Evolutionary conservation across 2,888 invertebrate species (phyloP).

Genomic region (Clivina fossor): DNA sequence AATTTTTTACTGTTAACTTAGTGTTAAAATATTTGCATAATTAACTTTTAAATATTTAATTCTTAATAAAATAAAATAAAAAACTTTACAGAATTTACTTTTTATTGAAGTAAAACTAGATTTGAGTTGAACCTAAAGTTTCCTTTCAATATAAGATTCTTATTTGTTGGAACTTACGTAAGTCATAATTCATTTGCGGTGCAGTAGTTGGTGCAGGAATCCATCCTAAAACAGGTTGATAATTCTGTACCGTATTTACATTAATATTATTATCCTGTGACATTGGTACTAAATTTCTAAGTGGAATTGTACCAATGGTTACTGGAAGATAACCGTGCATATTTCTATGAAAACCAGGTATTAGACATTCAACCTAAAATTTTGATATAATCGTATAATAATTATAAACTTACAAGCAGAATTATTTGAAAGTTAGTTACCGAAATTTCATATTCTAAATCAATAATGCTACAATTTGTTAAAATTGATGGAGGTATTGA

Average conservation of each 20-base stretch:
- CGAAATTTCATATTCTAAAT: constrained; percentile 26
- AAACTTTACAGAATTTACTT: too few species aligned
- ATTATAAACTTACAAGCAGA: too few species aligned
- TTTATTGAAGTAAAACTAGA: too few species aligned
- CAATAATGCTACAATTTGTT: constrained; percentile 61
- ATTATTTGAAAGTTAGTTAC: too few species aligned
- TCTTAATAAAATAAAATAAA: too few species aligned
- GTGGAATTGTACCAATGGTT: constrained; percentile 74
- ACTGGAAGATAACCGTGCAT: constrained; percentile 66
- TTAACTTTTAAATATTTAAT: too few species aligned
- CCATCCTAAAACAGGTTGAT: constrained; percentile 36
- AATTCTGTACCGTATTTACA: constrained; percentile 48
- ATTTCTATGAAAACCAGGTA: constrained; percentile 52
- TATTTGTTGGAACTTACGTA: too few species aligned
- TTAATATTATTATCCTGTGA: constrained; percentile 43
- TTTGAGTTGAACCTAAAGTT: too few species aligned
- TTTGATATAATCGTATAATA: too few species aligned
- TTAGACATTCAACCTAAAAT: background rate
- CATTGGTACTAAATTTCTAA: constrained; percentile 55
- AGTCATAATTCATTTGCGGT: constrained; percentile 51
- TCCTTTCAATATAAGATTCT: too few species aligned
- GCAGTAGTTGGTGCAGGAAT: constrained; percentile 46
- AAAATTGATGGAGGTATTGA: constrained; percentile 77
- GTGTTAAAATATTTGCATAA: too few species aligned
- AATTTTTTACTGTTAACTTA: too few species aligned